Conservation (phyloP, 2,113 vertebrate genomes). For the Sialia sialis region DNA sequence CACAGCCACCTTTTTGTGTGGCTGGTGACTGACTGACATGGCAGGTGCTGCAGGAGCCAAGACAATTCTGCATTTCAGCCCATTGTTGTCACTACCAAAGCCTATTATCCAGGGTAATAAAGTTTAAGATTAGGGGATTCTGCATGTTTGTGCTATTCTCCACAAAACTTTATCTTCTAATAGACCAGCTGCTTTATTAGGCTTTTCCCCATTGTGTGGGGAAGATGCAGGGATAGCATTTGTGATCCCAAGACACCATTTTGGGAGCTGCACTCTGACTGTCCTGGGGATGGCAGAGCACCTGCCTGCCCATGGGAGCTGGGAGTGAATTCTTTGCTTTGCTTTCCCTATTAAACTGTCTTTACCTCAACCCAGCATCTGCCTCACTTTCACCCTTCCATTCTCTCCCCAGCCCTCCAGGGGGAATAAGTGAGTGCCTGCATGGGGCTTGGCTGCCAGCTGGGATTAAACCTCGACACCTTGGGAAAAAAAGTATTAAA, state of each 20-base stretch:
- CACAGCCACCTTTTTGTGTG: background rate
- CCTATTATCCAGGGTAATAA: slow-evolving; percentile 75
- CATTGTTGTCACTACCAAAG: slow-evolving; percentile 65
- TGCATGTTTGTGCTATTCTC: slow-evolving; percentile 71
- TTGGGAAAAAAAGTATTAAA: background rate
- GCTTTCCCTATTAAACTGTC: background rate
- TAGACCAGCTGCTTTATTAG: slow-evolving; percentile 76
- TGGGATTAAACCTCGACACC: background rate
- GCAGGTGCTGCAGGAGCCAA: slow-evolving; percentile 67
- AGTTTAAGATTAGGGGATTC: slow-evolving; percentile 75
- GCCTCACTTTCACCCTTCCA: background rate
- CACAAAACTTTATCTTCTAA: slow-evolving; percentile 76
- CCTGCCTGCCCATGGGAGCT: background rate
- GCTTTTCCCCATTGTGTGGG: slow-evolving; percentile 19
- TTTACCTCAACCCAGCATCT: background rate
- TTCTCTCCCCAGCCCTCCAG: background rate
- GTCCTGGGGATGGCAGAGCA: background rate
- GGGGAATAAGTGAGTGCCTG: background rate
- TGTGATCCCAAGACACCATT: background rate
- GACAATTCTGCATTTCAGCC: slow-evolving; percentile 68
- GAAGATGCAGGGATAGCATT: background rate
- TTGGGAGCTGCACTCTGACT: background rate
- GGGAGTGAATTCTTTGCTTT: background rate
- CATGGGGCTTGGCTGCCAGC: accelerated
- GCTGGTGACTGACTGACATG: slow-evolving; percentile 51